phyloP scores from a whole-genome alignment of 2,797 vertebrate genomes.

The Rhynchotus rufescens region DNA sequence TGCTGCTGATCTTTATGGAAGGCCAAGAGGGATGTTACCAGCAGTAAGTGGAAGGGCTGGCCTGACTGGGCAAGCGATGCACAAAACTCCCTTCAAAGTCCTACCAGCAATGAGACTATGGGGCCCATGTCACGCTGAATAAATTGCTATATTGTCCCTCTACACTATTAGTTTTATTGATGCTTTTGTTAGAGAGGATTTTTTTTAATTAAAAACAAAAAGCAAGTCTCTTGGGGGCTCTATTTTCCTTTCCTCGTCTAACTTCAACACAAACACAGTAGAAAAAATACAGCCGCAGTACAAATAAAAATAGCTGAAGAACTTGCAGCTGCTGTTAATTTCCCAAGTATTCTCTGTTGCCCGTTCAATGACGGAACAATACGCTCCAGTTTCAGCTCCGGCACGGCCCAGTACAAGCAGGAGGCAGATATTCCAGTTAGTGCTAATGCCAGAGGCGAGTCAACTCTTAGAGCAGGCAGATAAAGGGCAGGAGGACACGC shows the following conservation, averaged over 20 bases:
- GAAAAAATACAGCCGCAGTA: conserved; percentile 54
- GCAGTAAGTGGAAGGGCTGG: neutral
- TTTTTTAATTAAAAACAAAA: conserved; percentile 43
- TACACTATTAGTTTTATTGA: neutral
- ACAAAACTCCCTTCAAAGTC: neutral
- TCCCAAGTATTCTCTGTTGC: neutral
- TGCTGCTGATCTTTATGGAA: neutral
- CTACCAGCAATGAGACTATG: neutral
- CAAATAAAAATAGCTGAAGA: conserved; percentile 69
- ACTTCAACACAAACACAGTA: conserved; percentile 53
- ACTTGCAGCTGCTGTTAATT: conserved; percentile 54
- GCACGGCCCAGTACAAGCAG: neutral
- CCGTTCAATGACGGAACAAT: conserved; percentile 53
- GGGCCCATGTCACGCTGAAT: rapidly evolving
- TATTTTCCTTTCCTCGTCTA: conserved; percentile 59
- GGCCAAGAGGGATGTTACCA: neutral
- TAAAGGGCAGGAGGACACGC: neutral
- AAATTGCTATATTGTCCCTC: neutral
- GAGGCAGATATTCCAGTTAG: conserved; percentile 23
- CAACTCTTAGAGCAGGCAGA: neutral
- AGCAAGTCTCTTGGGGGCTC: conserved; percentile 29
- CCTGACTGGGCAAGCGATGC: neutral
- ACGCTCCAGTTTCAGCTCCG: conserved; percentile 56
- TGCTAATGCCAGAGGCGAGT: conserved; percentile 10
- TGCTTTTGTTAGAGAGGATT: neutral